These are phyloP conservation scores for Psilopogon haemacephalus DNA, from an alignment of 2,113 vertebrate genomes.

Conservation along the genomic window DNA sequence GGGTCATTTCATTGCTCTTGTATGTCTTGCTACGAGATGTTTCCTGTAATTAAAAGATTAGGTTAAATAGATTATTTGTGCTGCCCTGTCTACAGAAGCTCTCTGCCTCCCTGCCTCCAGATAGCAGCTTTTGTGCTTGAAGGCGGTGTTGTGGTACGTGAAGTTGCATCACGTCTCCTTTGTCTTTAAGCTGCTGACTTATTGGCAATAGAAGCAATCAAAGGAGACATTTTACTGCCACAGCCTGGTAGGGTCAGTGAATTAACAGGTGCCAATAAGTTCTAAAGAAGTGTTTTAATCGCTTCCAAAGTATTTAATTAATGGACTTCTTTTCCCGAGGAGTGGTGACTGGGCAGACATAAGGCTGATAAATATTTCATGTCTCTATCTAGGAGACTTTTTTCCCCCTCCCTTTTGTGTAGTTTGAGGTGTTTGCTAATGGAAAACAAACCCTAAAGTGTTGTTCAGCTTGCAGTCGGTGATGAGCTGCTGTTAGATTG, in stretches of 20 bases:
- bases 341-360: slow-evolving; percentile 49
- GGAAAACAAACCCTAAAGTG: slow-evolving; percentile 35
- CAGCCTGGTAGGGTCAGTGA: slow-evolving; percentile 39
- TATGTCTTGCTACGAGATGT: slow-evolving; percentile 57
- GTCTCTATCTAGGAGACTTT: slow-evolving; percentile 24
- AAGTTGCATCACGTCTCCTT: slow-evolving; percentile 35
- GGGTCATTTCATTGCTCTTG: slow-evolving; percentile 63
- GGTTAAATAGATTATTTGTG: slow-evolving; percentile 61
- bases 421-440: slow-evolving; percentile 56
- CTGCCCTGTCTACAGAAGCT: slow-evolving; percentile 49
- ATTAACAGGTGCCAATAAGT: slow-evolving; percentile 67
- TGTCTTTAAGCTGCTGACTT: slow-evolving; percentile 56
- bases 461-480: slow-evolving; percentile 7
- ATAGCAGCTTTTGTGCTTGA: slow-evolving; percentile 50
- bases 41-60: slow-evolving; percentile 67
- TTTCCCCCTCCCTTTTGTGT: slow-evolving; percentile 17
- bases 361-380: slow-evolving; percentile 60
- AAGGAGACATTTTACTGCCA: slow-evolving; percentile 20
- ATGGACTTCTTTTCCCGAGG: slow-evolving; percentile 19
- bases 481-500: slow-evolving; percentile 4
- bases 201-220: slow-evolving; percentile 45
- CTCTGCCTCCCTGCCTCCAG: slow-evolving; percentile 40
- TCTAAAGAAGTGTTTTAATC: slow-evolving; percentile 52
- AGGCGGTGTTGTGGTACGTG: slow-evolving; percentile 28
- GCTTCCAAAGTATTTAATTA: slow-evolving; percentile 63